phyloP scores from a whole-genome alignment of 1,140 invertebrate genomes.

The Anastrepha obliqua region DNA sequence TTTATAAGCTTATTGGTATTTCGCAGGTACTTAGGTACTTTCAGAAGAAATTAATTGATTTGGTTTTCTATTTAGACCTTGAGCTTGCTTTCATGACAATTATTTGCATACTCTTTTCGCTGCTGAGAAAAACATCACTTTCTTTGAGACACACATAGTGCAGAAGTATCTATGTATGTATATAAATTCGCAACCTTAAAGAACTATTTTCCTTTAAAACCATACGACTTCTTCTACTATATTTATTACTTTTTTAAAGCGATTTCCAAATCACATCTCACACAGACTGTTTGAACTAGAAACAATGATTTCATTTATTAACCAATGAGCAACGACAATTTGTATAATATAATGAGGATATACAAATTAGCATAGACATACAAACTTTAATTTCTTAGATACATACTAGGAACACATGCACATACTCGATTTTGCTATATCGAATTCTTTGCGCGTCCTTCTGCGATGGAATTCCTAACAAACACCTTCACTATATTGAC shows the following conservation, averaged over 20 bases:
- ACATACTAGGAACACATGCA: neutral
- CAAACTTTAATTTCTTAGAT: neutral
- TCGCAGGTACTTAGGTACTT: too few relatives aligned
- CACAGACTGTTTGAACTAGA: too few relatives aligned
- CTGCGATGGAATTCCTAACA: constrained; percentile 63
- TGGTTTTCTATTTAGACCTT: too few relatives aligned
- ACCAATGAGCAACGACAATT: constrained; percentile 35
- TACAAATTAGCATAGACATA: neutral
- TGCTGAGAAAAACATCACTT: neutral
- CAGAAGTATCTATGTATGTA: neutral
- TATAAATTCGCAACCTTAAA: neutral
- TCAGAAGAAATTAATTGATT: too few relatives aligned
- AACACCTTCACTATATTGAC: constrained; percentile 74
- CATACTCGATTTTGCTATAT: constrained; percentile 50
- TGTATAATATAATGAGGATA: constrained; percentile 3
- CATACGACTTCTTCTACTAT: neutral
- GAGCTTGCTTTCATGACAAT: too few relatives aligned
- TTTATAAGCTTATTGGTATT: too few relatives aligned
- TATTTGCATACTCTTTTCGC: too few relatives aligned
- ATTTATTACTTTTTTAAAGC: too few relatives aligned
- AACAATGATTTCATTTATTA: constrained; percentile 14
- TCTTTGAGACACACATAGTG: too few relatives aligned
- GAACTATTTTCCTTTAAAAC: neutral
- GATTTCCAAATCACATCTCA: too few relatives aligned
- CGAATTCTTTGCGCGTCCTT: constrained; percentile 49